Evolutionary conservation across 2,113 vertebrate species (phyloP), one percentile per base, ranked within the genome.

Genomic region (Pungitius pungitius): DNA sequence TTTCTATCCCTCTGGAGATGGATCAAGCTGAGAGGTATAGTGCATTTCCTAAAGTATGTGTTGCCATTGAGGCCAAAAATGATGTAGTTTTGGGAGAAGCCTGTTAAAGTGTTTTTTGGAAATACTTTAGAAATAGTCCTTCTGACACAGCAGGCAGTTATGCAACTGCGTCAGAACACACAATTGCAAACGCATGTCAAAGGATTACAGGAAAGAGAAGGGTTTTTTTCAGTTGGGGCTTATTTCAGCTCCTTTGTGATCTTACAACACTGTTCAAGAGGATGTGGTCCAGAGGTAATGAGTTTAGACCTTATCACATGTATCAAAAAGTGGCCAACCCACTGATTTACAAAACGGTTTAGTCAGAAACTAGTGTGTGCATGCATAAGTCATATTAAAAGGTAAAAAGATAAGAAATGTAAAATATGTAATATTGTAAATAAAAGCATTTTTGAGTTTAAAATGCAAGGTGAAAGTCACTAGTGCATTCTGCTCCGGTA

Each of bases 201-300:
- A 65, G 71, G 9, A 24, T 18, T 11, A 18, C 5, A 40, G 2
- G 72, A 79, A 75, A 18, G 3, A 67, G 82, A 87, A 88, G 76
- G 18, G 69, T n/a, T 5, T 20, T 47, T 24, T 55, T 26, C 20
- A 8, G 15, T 22, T 0, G 37, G n/a, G 42, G 3, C 14, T 51
- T 17, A 17, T 10, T 30, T 33, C 33, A 39, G 27, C 3, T 35
- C 22, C 37, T 30, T 52, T 11, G 26, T 24, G 57, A 2, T 64
- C 24, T 79, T 66, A 40, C 40, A 63, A 67, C 47, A 45, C 18
- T 30, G 30, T 30, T 35, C 1, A 30, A 30, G 22, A 42, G 26
- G 40, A 27, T 30, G 9, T 33, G 15, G 13, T 27, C n/a, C n/a
- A n/a, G 20, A 42, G 42, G 26, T 6, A 11, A 24, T 10, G 3